Evolutionary conservation across 1,140 invertebrate species (phyloP).

Genomic region (Cecropterus lyciades): DNA sequence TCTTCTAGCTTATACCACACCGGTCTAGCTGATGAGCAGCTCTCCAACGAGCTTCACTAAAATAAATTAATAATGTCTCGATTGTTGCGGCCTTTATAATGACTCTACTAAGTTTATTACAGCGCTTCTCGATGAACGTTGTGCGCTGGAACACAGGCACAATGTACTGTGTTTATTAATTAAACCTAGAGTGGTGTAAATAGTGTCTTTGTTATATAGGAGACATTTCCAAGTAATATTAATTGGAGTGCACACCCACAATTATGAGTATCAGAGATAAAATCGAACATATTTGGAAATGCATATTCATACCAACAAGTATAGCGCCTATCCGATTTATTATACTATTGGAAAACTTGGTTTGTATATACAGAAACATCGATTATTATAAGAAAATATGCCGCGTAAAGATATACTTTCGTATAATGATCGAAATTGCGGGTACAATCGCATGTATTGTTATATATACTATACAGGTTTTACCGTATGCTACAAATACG

Average conservation of each 20-base stretch:
- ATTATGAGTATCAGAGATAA: constrained; percentile 6
- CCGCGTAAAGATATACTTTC: constrained; percentile 1
- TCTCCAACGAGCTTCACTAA: constrained; percentile 44
- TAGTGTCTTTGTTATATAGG: too few relatives aligned
- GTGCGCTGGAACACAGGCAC: too few relatives aligned
- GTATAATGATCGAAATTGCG: constrained; percentile 1
- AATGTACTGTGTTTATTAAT: too few relatives aligned
- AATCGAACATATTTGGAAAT: constrained; percentile 12
- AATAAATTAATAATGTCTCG: constrained; percentile 57
- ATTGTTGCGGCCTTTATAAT: constrained; percentile 44
- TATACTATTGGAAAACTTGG: constrained; percentile 12
- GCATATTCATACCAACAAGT: constrained; percentile 13
- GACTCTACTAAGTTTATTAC: constrained; percentile 28
- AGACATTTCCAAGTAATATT: too few relatives aligned
- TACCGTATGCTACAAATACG: background rate
- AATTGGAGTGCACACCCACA: background rate
- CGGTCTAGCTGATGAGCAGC: constrained; percentile 44
- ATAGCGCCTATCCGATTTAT: constrained; percentile 15
- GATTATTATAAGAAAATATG: constrained; percentile 14
- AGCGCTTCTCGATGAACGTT: background rate
- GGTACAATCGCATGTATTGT: background rate
- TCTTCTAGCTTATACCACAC: constrained; percentile 37
- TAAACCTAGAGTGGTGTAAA: too few relatives aligned
- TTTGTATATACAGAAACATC: constrained; percentile 20
- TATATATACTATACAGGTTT: background rate